Evolutionary conservation across 2,888 invertebrate species (phyloP).

Genomic region (Drosophila putrida): DNA sequence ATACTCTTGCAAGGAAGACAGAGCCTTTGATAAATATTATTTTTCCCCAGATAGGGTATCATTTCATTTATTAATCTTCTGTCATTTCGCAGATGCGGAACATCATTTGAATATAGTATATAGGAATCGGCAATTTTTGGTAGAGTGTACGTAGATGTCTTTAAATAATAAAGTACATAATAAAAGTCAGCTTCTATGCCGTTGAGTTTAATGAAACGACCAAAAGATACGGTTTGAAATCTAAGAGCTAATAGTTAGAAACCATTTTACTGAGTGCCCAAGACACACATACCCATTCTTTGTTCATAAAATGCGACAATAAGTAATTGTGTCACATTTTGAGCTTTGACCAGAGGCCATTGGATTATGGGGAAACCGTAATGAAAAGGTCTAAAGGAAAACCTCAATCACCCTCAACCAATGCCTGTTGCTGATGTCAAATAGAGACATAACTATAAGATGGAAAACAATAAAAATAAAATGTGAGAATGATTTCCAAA

Average conservation of each 20-base stretch:
- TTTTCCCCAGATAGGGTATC: not conserved
- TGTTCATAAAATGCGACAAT: conserved; percentile 15
- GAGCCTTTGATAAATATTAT: not conserved
- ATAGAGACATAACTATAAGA: conserved; percentile 31
- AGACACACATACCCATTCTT: not conserved
- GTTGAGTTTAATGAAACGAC: conserved; percentile 7
- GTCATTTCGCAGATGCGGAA: not conserved
- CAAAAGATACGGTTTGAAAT: conserved; percentile 12
- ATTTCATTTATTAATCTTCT: not conserved
- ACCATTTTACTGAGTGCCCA: conserved; percentile 6
- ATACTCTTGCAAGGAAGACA: conserved; percentile 4
- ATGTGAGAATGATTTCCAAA: conserved; percentile 47
- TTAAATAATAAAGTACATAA: too few species aligned
- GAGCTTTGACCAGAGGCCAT: conserved; percentile 20
- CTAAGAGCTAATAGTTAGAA: conserved; percentile 5
- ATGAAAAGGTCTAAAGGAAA: conserved; percentile 52
- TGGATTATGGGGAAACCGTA: not conserved
- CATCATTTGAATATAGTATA: not conserved
- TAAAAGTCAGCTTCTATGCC: conserved; percentile 3
- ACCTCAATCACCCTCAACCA: conserved; percentile 78
- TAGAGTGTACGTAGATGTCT: not conserved
- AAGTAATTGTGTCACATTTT: conserved; percentile 22
- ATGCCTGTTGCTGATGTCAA: conserved; percentile 51
- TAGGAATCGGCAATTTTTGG: not conserved
- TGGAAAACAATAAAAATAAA: conserved; percentile 44